Conservation (phyloP, 2,888 invertebrate genomes). For the Cerceris ruficornis region DNA sequence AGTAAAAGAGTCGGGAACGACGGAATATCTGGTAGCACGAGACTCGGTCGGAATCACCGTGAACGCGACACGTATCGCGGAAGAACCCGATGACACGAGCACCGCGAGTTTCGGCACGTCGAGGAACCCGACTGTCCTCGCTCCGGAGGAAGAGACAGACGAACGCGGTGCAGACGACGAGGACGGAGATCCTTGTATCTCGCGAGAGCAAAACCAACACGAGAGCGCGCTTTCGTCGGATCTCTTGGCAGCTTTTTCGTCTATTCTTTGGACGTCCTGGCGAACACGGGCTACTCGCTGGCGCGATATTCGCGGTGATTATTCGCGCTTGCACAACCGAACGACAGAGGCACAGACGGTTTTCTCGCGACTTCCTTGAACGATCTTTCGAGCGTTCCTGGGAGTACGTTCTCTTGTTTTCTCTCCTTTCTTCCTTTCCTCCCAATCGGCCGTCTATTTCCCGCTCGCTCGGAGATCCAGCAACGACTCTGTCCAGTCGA, state of each 20-base stretch:
- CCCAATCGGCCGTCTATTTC: conserved; percentile 51
- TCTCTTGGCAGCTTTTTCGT: conserved; percentile 6
- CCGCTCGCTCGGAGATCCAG: conserved; percentile 48
- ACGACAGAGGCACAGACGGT: conserved; percentile 41
- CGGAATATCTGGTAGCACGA: conserved; percentile 28
- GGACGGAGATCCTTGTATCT: conserved; percentile 35
- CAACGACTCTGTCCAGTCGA: conserved; percentile 45
- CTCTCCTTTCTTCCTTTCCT: conserved; percentile 44
- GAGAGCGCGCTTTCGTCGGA: conserved; percentile 45
- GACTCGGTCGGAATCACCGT: conserved; percentile 4
- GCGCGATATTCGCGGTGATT: conserved; percentile 44
- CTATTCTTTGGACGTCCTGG: conserved; percentile 8
- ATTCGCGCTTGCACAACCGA: conserved; percentile 42
- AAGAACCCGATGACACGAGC: conserved; percentile 35
- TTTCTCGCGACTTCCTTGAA: conserved; percentile 39
- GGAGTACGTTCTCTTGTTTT: conserved; percentile 51
- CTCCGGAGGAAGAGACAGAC: conserved; percentile 28
- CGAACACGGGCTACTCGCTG: conserved; percentile 33
- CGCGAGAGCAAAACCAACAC: conserved; percentile 40
- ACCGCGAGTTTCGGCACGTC: conserved; percentile 47
- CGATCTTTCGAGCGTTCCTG: conserved; percentile 52
- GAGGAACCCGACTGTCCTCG: conserved; percentile 25
- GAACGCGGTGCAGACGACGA: conserved; percentile 27
- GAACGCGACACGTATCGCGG: conserved; percentile 2
- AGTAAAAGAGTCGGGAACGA: conserved; percentile 5